Evolutionary conservation across 2,797 vertebrate species (phyloP).

Genomic region (Pygocentrus nattereri): DNA sequence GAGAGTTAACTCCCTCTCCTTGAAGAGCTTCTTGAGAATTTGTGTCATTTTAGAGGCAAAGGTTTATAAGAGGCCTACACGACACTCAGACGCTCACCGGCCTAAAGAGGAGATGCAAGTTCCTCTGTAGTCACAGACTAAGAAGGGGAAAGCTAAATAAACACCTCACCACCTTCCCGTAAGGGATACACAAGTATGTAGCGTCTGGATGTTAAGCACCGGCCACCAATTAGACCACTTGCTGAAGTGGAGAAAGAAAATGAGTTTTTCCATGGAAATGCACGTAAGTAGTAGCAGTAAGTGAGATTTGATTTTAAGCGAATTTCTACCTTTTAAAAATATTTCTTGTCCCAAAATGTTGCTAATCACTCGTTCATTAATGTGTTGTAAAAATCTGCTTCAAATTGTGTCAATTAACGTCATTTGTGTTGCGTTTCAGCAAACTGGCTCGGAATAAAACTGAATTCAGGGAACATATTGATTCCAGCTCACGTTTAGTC

Average conservation of each 20-base stretch:
- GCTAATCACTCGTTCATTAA: no score
- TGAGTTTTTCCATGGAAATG: slow-evolving; percentile 33
- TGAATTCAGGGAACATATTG: neutral
- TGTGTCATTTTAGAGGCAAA: slow-evolving; percentile 69
- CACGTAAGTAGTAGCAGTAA: neutral
- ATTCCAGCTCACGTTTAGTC: neutral
- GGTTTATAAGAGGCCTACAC: slow-evolving; percentile 44
- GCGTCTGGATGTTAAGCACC: slow-evolving; percentile 70
- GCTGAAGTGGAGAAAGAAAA: slow-evolving; percentile 52
- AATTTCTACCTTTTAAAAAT: no score
- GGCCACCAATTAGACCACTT: slow-evolving; percentile 66
- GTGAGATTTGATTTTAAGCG: neutral
- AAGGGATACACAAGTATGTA: slow-evolving; percentile 72
- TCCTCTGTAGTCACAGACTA: slow-evolving; percentile 51
- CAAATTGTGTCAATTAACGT: no score
- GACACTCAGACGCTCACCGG: slow-evolving; percentile 50
- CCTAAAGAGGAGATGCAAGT: slow-evolving; percentile 58
- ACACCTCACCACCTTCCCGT: slow-evolving; percentile 62
- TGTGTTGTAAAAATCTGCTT: no score
- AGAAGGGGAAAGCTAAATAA: slow-evolving; percentile 73
- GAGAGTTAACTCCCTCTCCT: slow-evolving; percentile 66
- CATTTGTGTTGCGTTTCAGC: no score
- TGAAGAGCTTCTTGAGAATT: slow-evolving; percentile 69
- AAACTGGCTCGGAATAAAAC: neutral
- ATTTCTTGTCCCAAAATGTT: no score